A percentile compares a stretch with the other conserved stretches of the same genome.
phyloP scores from a whole-genome alignment of 2,797 vertebrate species.

The Oreonectes daqikongensis region DNA sequence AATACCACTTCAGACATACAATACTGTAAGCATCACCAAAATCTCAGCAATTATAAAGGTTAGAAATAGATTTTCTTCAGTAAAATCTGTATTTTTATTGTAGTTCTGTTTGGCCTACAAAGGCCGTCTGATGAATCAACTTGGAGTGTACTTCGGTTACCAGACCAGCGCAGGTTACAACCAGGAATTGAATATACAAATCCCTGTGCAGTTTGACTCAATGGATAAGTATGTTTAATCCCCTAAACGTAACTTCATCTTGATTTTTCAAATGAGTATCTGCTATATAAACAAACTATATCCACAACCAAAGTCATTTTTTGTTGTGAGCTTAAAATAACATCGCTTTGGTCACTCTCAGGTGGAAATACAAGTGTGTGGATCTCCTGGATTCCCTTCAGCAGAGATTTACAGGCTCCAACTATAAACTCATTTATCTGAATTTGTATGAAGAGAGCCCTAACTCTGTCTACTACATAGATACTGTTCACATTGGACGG shows the following conservation, averaged over 20 bases:
- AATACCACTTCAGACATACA: not conserved
- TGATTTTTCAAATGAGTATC: not conserved
- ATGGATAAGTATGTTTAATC: not conserved
- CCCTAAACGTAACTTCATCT: not conserved
- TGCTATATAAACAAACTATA: not conserved
- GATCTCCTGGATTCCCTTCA: slow-evolving; percentile 75
- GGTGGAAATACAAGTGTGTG: slow-evolving; percentile 85
- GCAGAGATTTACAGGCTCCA: slow-evolving; percentile 66
- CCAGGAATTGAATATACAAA: not conserved
- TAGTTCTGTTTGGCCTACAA: not conserved
- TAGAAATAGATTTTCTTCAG: not conserved
- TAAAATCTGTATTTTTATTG: not conserved
- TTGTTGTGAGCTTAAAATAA: not conserved
- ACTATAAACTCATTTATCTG: slow-evolving; percentile 69
- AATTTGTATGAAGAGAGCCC: slow-evolving; percentile 64
- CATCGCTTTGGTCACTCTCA: slow-evolving; percentile 60
- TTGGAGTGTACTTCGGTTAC: not conserved
- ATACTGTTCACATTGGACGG: slow-evolving; percentile 77
- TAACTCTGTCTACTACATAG: slow-evolving; percentile 76
- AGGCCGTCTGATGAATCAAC: not conserved
- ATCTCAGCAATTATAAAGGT: not conserved
- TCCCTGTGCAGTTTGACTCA: not conserved
- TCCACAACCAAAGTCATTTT: not conserved
- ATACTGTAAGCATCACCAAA: not conserved
- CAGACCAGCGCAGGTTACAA: not conserved